Evolutionary conservation across 30 jellyfish, hydroid and myxozoan genomes (phyloP).

Genomic region (Pelagia noctiluca): DNA sequence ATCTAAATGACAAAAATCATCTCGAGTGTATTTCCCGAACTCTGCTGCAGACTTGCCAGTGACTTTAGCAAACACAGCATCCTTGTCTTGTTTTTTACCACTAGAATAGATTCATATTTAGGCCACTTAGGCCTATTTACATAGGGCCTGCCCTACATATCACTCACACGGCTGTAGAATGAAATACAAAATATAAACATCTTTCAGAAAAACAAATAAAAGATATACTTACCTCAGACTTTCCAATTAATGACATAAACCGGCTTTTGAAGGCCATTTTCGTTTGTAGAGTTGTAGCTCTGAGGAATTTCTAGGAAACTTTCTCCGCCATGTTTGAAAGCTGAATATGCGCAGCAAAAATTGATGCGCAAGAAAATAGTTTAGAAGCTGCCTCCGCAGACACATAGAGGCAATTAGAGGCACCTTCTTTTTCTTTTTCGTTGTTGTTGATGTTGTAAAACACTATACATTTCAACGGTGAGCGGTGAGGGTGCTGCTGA

Average conservation of each 20-base stretch:
- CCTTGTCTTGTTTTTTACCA: neutral
- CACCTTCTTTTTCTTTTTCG: no score
- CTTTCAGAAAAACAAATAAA: neutral
- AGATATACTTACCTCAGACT: constrained; percentile 35
- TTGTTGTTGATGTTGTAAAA: neutral
- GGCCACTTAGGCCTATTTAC: neutral
- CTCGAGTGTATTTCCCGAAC: no score
- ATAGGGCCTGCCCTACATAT: neutral
- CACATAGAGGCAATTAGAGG: no score
- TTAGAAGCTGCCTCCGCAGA: neutral
- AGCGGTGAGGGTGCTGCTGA: no score
- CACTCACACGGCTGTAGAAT: neutral
- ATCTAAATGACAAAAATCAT: no score
- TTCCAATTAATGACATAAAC: constrained; percentile 60
- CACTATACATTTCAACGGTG: neutral
- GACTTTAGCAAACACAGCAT: neutral
- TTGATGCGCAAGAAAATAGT: neutral
- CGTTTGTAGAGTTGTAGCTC: neutral
- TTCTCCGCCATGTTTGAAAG: neutral
- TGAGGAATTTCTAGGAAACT: neutral
- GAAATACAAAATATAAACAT: neutral
- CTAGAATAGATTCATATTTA: neutral
- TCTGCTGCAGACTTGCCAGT: neutral
- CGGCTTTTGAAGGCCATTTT: constrained; percentile 71
- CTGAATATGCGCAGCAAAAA: neutral